A percentile compares a stretch with the other conserved stretches of the same genome.
Conservation (phyloP, 2,113 vertebrate species). For the Apus apus region DNA sequence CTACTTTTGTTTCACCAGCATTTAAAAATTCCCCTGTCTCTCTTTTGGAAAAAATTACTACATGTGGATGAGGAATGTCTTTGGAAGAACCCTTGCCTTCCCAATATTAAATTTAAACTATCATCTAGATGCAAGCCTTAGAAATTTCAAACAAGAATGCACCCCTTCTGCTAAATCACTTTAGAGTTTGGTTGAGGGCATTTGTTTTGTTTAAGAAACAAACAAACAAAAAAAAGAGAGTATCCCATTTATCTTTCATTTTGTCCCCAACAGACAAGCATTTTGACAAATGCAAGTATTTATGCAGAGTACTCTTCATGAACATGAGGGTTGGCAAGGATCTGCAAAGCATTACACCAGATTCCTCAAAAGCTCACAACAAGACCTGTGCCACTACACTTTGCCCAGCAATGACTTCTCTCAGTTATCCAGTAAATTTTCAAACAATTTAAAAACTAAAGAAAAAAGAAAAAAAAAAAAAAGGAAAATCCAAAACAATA, state of each 20-base stretch:
- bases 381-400: not conserved
- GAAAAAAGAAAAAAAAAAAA: too few species aligned
- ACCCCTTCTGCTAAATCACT: not conserved
- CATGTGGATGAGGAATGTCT: not conserved
- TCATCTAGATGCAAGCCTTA: not conserved
- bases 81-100: not conserved
- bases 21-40: not conserved
- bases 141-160: not conserved
- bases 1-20: not conserved
- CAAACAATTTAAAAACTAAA: not conserved
- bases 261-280: not conserved
- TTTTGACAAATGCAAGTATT: not conserved
- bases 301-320: not conserved
- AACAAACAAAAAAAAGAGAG: not conserved
- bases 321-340: not conserved
- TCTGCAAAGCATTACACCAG: not conserved
- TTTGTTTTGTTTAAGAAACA: not conserved
- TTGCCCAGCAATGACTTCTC: not conserved
- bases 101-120: not conserved
- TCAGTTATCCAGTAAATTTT: not conserved
- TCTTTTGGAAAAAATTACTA: not conserved
- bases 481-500: too few species aligned
- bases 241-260: not conserved
- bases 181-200: not conserved
- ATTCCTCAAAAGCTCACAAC: constrained; percentile 1